These are phyloP conservation scores for Saguinus midas DNA, from an alignment of 2,113 vertebrate species.

Conservation along the genomic window DNA sequence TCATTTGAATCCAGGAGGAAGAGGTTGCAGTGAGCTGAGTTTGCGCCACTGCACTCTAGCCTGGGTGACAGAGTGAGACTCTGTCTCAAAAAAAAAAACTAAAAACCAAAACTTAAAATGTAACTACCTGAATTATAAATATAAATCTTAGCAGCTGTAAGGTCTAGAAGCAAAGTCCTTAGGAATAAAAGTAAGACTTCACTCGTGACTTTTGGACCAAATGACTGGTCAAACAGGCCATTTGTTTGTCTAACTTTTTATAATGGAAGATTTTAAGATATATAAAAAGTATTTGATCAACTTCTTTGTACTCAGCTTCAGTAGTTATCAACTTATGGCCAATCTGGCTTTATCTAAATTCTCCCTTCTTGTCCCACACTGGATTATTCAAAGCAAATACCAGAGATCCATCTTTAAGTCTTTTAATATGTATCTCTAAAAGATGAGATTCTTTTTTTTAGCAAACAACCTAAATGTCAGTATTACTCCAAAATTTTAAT, in stretches of 20 bases:
- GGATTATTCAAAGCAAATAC: conserved; percentile 4
- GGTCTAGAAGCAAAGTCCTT: neutral
- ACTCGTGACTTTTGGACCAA: neutral
- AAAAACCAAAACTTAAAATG: neutral
- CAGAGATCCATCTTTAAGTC: neutral
- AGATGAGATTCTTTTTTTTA: neutral
- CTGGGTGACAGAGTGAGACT: too few relatives aligned
- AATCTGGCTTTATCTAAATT: neutral
- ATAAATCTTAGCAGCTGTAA: neutral
- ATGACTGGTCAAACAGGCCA: neutral
- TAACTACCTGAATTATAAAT: neutral
- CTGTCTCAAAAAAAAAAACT: too few relatives aligned
- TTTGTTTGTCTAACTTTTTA: neutral
- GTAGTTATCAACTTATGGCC: neutral
- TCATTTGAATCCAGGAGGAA: too few relatives aligned
- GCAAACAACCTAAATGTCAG: neutral
- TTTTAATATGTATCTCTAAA: neutral
- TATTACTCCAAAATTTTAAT: neutral
- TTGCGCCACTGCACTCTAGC: too few relatives aligned
- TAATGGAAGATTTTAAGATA: neutral
- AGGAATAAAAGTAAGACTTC: neutral
- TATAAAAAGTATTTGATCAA: neutral
- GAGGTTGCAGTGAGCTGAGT: too few relatives aligned
- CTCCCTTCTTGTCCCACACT: neutral
- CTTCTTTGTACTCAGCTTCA: neutral